Percentiles rank a stretch among this genome's conserved stretches.
These are phyloP conservation scores for Alloscopus bannaensis DNA, from an alignment of 2,888 invertebrate genomes.

Conservation along the genomic window DNA sequence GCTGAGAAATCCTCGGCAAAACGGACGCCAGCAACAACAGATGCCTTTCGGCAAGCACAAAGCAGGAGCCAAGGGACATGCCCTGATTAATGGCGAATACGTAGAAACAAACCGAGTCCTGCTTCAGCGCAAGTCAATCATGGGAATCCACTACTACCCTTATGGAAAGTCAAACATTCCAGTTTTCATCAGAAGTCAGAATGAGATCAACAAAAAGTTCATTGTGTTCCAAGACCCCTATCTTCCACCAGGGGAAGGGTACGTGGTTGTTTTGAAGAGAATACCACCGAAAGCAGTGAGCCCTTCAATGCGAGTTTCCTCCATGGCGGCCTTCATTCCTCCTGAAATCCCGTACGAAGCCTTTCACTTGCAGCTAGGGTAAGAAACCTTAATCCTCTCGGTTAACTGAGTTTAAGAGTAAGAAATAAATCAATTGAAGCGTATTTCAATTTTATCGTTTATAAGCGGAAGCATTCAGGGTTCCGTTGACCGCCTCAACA, in stretches of 20 bases:
- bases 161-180: conserved; percentile 33
- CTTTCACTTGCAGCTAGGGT: conserved; percentile 43
- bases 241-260: conserved; percentile 48
- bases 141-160: conserved; percentile 31
- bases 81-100: conserved; percentile 46
- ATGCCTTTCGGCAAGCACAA: not conserved
- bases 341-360: conserved; percentile 30
- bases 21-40: not conserved
- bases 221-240: conserved; percentile 46
- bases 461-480: conserved; percentile 42
- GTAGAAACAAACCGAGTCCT: conserved; percentile 40
- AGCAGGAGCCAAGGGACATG: conserved; percentile 30
- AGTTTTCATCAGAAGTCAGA: conserved; percentile 27
- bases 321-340: not conserved
- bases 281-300: conserved; percentile 21
- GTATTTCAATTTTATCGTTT: no score
- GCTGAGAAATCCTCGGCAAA: not conserved
- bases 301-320: not conserved
- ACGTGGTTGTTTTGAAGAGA: conserved; percentile 39
- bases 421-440: no score
- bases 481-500: conserved; percentile 36
- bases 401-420: no score
- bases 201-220: conserved; percentile 33
- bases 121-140: conserved; percentile 1
- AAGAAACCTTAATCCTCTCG: no score